Evolutionary conservation across 2,888 invertebrate genomes (phyloP).

Genomic region (Altica lythri): DNA sequence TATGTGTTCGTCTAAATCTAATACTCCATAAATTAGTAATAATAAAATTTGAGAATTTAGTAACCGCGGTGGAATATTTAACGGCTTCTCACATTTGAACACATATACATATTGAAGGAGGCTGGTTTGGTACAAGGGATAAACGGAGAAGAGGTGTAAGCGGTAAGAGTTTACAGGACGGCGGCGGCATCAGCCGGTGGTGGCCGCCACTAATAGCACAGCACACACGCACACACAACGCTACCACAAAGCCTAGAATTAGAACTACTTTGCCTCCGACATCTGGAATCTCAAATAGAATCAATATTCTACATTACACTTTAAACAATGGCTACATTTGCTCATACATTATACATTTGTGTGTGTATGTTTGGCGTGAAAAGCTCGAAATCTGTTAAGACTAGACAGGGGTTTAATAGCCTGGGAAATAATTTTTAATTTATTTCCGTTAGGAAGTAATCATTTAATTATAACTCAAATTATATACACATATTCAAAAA

Average conservation of each 20-base stretch:
- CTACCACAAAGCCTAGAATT: slow-evolving; percentile 25
- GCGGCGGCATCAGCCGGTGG: slow-evolving; percentile 2
- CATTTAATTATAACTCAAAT: too few relatives aligned
- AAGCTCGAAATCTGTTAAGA: slow-evolving; percentile 1
- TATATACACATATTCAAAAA: too few relatives aligned
- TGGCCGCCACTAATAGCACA: slow-evolving; percentile 25
- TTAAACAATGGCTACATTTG: slow-evolving; percentile 45
- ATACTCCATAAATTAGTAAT: too few relatives aligned
- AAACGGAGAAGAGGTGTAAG: slow-evolving; percentile 1
- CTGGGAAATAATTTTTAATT: too few relatives aligned
- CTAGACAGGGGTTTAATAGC: background rate
- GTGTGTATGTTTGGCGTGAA: slow-evolving; percentile 29
- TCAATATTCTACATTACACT: slow-evolving; percentile 43
- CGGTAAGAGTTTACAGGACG: slow-evolving; percentile 1
- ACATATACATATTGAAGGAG: slow-evolving; percentile 10
- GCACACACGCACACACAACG: slow-evolving; percentile 33
- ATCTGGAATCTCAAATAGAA: slow-evolving; percentile 46
- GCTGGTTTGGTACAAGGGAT: slow-evolving; percentile 1
- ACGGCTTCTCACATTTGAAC: background rate
- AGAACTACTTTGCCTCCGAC: too few relatives aligned
- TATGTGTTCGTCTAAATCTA: too few relatives aligned
- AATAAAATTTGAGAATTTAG: too few relatives aligned
- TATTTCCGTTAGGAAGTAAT: too few relatives aligned
- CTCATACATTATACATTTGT: slow-evolving; percentile 53
- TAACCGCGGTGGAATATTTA: slow-evolving; percentile 19